Evolutionary conservation across 2,113 vertebrate genomes (phyloP).

Genomic region (Diadophis punctatus): DNA sequence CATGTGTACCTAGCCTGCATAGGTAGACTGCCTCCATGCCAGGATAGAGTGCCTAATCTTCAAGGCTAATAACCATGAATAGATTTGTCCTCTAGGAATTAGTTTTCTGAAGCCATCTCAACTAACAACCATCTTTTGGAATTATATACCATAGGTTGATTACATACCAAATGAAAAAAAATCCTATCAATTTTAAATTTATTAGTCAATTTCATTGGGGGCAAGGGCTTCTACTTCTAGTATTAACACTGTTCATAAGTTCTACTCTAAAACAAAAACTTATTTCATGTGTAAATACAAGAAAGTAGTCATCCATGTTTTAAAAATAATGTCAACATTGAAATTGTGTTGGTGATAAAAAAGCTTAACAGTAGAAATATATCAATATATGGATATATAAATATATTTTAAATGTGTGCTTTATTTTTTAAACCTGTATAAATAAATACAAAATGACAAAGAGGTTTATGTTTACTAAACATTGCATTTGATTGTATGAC

Average conservation of each 20-base stretch:
- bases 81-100: neutral
- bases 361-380: neutral
- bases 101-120: neutral
- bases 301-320: neutral
- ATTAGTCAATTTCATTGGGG: neutral
- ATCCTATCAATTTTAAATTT: neutral
- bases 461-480: slow-evolving; percentile 69
- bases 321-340: neutral
- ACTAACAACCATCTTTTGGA: neutral
- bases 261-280: neutral
- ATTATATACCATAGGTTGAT: neutral
- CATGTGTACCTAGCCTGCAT: neutral
- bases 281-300: slow-evolving; percentile 15
- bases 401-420: slow-evolving; percentile 65
- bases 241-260: neutral
- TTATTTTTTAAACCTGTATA: slow-evolving; percentile 71
- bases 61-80: neutral
- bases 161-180: neutral
- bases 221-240: neutral
- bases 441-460: slow-evolving; percentile 74
- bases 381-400: slow-evolving; percentile 35
- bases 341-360: accelerated
- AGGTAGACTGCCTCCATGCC: neutral
- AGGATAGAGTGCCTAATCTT: neutral
- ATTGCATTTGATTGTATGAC: slow-evolving; percentile 69